A percentile compares a stretch with the other conserved stretches of the same genome.
Conservation (phyloP, 2,797 vertebrate genomes). For the Kryptolebias ocellatus region DNA sequence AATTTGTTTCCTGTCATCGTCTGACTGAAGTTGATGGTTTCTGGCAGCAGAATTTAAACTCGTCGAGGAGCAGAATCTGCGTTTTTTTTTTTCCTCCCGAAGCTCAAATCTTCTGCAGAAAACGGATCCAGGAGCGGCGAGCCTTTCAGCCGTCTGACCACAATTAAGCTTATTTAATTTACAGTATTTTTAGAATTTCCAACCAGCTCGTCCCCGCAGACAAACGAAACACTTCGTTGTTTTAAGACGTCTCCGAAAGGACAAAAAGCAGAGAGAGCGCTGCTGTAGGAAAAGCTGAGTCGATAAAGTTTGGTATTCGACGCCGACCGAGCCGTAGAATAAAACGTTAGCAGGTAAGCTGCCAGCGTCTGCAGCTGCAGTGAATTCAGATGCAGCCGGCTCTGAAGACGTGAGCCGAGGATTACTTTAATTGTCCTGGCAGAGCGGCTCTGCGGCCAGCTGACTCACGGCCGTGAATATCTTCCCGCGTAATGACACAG, state of each 20-base stretch:
- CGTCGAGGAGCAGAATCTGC: not conserved
- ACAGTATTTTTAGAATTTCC: conserved; percentile 33
- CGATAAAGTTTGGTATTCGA: conserved; percentile 15
- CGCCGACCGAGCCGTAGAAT: conserved; percentile 17
- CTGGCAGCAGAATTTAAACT: conserved; percentile 44
- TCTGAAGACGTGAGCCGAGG: conserved; percentile 38
- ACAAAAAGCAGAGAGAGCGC: conserved; percentile 2
- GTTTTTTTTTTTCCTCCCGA: not conserved
- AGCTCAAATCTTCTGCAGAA: no score
- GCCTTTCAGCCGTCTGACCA: conserved; percentile 29
- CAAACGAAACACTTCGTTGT: conserved; percentile 30
- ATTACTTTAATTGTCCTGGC: conserved; percentile 51
- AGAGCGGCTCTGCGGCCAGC: conserved; percentile 49
- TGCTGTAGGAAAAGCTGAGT: conserved; percentile 5
- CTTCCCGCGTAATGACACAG: conserved; percentile 41
- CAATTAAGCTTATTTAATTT: conserved; percentile 38
- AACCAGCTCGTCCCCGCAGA: conserved; percentile 37
- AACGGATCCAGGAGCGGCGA: conserved; percentile 18
- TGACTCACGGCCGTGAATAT: conserved; percentile 32
- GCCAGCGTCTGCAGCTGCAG: conserved; percentile 61
- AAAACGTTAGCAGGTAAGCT: conserved; percentile 23
- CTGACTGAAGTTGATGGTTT: conserved; percentile 58
- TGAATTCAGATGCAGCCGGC: conserved; percentile 51
- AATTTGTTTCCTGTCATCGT: conserved; percentile 65
- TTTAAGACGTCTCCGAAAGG: conserved; percentile 46